Base-by-base conservation (phyloP, 1,140 invertebrate genomes). In the Polypedilum vanderplanki region DNA sequence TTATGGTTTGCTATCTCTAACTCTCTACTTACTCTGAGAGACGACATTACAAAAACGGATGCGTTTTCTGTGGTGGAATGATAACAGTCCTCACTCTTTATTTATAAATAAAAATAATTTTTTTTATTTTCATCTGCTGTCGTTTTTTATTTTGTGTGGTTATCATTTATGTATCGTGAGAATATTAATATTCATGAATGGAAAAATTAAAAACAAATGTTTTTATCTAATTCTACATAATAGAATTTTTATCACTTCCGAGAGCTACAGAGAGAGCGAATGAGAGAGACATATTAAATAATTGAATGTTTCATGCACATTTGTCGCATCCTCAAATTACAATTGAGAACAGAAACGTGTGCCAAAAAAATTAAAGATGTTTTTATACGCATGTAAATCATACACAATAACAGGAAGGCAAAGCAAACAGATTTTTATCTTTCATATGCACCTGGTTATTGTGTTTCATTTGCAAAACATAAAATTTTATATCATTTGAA, bases 381-480 rank as follows among this genome's bases (percentile, higher is more conserved):
- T 57, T 57, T 33, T 33, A 33, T 33, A 33, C 24, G n/a, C 46
- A 57, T 57, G 46, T n/a, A 57, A 57, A 57, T 57, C n/a, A n/a
- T 57, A 57, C 46, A n/a, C 46, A 57, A 57, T 33, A 33, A 33
- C 24, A 57, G 12, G 46, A 57, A 57, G 46, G 24, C 46, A 12
- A n/a, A 12, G 12, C 46, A 57, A 57, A 70, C 9, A 70, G 65
- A 70, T 70, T 70, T 70, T 70, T 70, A 70, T 70, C 65, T 70
- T 20, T 70, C 65, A 70, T 5, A 70, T 70, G 65, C 65, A 70
- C 65, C 65, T 70, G 65, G 65, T 70, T 18, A 8, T 57, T 12
- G 10, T 17, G 10, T 17, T 57, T 57, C 0, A 20, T 10, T 70
- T 70, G 17, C 65, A 57, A 57, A 41, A 46, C 15, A 46, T 15